Base-by-base conservation (phyloP, 2,888 invertebrate species). In the Ectropis crepuscularia region DNA sequence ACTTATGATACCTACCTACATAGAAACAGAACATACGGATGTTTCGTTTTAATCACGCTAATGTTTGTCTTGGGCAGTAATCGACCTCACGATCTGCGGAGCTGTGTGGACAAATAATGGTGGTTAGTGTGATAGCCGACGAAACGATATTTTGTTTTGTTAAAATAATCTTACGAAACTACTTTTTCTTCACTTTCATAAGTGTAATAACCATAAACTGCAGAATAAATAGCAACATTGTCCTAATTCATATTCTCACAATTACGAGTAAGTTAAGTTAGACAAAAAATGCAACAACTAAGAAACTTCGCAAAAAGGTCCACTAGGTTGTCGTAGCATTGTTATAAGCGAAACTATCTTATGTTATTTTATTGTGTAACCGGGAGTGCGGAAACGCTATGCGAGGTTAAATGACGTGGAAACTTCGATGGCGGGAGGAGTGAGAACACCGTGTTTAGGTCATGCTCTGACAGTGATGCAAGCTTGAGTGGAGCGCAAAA, bases 361-460 rank as follows among this genome's bases (percentile, higher is more conserved):
- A 54, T 49, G n/a, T 49, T 28, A 28, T 46, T 45, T 46, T 51
- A 53, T 53, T 53, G 28, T 45, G 41, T 47, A 47, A 28, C 16
- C 16, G 16, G 16, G 16, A 77, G 71, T 78, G 71, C 84, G 88
- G 88, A 90, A 87, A 87, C 82, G 70, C 74, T 80, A 74, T 74
- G 74, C 76, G 74, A 73, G 75, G 84, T 74, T 82, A 80, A 90
- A 90, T 90, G 91, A 82, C 67, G 80, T 81, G 82, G 87, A 90
- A 90, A 87, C 78, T 77, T 77, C 72, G 16, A 28, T 28, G 77
- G 76, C 45, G 47, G 51, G 53, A 9, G 43, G 74, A 77, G 77
- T 76, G 81, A 80, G 77, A 80, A 80, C 74, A 76, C 63, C 66
- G 70, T 78, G 80, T 79, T 77, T 76, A 69, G 74, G 68, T 69